Evolutionary conservation across 2,888 invertebrate genomes (phyloP).

Genomic region (Papilio demoleus): DNA sequence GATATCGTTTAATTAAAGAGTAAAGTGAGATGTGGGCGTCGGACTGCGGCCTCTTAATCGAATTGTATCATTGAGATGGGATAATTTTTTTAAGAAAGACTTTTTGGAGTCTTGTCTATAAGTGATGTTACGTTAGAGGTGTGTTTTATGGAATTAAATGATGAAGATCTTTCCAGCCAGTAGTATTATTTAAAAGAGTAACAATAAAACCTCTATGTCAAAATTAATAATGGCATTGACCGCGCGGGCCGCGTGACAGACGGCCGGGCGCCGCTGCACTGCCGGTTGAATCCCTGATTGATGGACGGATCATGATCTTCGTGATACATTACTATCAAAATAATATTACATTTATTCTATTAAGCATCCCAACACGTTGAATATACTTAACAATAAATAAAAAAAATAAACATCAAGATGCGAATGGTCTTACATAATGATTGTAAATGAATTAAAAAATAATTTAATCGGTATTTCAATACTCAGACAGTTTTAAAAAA

Average conservation of each 20-base stretch:
- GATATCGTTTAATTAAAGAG: constrained; percentile 15
- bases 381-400: neutral
- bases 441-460: too few relatives aligned
- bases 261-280: constrained; percentile 69
- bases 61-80: neutral
- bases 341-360: constrained; percentile 5
- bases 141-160: too few relatives aligned
- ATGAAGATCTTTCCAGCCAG: neutral
- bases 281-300: constrained; percentile 63
- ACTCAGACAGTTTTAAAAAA: neutral
- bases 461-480: neutral
- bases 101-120: too few relatives aligned
- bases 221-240: constrained; percentile 56
- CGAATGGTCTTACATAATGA: too few relatives aligned
- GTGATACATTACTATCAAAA: constrained; percentile 17
- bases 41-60: neutral
- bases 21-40: constrained; percentile 12
- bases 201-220: constrained; percentile 35
- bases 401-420: neutral
- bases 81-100: neutral
- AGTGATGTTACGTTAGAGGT: too few relatives aligned
- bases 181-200: neutral
- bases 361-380: neutral
- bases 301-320: constrained; percentile 60
- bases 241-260: constrained; percentile 60